phyloP scores from a whole-genome alignment of 2,888 invertebrate species.

The Zygaena filipendulae region DNA sequence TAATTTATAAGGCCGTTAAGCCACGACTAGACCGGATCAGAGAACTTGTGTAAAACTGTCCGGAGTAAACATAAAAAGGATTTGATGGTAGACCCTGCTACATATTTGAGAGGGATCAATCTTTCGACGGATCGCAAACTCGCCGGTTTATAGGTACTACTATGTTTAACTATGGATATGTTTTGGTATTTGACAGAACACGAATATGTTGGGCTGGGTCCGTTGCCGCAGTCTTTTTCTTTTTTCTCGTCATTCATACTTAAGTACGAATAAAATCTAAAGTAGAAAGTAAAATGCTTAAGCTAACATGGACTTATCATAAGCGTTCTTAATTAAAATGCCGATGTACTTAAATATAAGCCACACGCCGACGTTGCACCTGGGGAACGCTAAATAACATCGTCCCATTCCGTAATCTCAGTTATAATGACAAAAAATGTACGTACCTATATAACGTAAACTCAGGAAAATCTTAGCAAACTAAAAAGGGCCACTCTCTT shows the following conservation, averaged over 20 bases:
- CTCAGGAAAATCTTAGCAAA: conserved; percentile 12
- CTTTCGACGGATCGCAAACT: too few species aligned
- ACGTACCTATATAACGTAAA: conserved; percentile 17
- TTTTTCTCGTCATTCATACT: too few species aligned
- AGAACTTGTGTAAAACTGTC: conserved; percentile 54
- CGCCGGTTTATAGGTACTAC: too few species aligned
- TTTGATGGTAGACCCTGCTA: conserved; percentile 53
- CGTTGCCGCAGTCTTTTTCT: too few species aligned
- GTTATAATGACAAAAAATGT: conserved; percentile 24
- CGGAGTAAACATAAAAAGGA: conserved; percentile 55
- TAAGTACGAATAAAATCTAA: too few species aligned
- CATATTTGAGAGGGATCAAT: conserved; percentile 54
- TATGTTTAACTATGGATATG: too few species aligned
- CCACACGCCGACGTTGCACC: conserved; percentile 43
- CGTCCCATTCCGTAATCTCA: conserved; percentile 14
- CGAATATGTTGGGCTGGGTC: too few species aligned
- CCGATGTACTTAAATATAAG: conserved; percentile 46
- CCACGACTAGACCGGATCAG: conserved; percentile 36
- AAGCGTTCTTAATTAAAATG: conserved; percentile 55
- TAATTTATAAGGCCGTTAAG: conserved; percentile 66
- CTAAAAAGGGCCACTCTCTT: conserved; percentile 30
- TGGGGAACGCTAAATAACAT: conserved; percentile 48
- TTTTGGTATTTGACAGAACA: too few species aligned
- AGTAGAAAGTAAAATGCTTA: too few species aligned
- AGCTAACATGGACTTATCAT: too few species aligned